phyloP scores from a whole-genome alignment of 2,888 invertebrate species.

The Steinernema hermaphroditum region DNA sequence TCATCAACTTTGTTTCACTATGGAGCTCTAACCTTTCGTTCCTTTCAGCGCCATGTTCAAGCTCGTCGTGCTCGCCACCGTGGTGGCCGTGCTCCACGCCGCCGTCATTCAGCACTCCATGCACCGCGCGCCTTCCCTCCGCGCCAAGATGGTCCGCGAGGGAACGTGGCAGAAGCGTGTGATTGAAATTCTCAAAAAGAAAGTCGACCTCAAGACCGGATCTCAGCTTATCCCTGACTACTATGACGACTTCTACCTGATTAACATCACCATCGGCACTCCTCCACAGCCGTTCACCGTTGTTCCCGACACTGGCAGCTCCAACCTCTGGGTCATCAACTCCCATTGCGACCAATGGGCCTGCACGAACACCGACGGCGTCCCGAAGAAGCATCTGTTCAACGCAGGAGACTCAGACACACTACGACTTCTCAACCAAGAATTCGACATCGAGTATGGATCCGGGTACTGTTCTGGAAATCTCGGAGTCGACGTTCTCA shows the following conservation, averaged over 20 bases:
- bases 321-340: constrained; percentile 61
- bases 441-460: constrained; percentile 59
- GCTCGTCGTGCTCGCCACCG: no score
- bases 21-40: no score
- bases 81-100: no score
- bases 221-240: constrained; percentile 47
- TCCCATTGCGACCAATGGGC: constrained; percentile 58
- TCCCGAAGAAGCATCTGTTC: constrained; percentile 53
- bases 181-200: neutral
- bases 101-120: no score
- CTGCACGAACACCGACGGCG: constrained; percentile 44
- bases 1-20: no score
- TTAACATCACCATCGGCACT: constrained; percentile 60
- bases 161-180: no score
- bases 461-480: constrained; percentile 58
- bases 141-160: no score
- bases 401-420: constrained; percentile 50
- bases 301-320: constrained; percentile 57
- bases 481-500: constrained; percentile 50
- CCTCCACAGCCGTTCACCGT: constrained; percentile 54
- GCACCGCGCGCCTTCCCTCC: no score
- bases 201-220: constrained; percentile 23
- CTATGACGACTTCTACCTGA: constrained; percentile 55
- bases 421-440: constrained; percentile 44
- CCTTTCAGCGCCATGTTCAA: no score